Base-by-base conservation (phyloP, 35 echinoderm and acorn worm species). In the Ptychodera flava region DNA sequence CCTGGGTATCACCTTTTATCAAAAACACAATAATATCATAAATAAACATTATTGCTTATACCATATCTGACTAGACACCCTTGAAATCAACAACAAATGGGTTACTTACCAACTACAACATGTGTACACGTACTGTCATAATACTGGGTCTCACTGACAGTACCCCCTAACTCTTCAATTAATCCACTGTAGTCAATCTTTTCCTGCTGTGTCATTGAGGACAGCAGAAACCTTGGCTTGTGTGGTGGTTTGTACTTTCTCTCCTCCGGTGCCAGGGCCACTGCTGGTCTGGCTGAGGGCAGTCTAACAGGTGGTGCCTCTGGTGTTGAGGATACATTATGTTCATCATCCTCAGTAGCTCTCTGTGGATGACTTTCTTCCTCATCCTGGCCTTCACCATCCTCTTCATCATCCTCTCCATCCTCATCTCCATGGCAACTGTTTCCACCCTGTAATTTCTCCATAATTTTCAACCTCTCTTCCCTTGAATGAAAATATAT, bases 21-120 rank as follows among this genome's bases (percentile, higher is more conserved):
- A n/a, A n/a, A n/a, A n/a, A n/a, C n/a, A n/a, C n/a, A n/a, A n/a
- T n/a, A n/a, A n/a, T n/a, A n/a, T n/a, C n/a, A n/a, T n/a, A n/a
- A n/a, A n/a, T n/a, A n/a, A n/a, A n/a, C n/a, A n/a, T n/a, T n/a
- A n/a, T n/a, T n/a, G n/a, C n/a, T n/a, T n/a, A n/a, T n/a, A n/a
- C n/a, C n/a, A n/a, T n/a, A n/a, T n/a, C n/a, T n/a, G n/a, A n/a
- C n/a, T n/a, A n/a, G n/a, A n/a, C n/a, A n/a, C n/a, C n/a, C n/a
- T n/a, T n/a, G n/a, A n/a, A n/a, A n/a, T n/a, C n/a, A n/a, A n/a
- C n/a, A n/a, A n/a, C n/a, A n/a, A n/a, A n/a, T n/a, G n/a, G n/a
- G n/a, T n/a, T n/a, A 91, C 91, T 91, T 80, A 97, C 94, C 96
- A 64, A 99, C 96, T 76, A 99, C 88, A 80, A 99, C 87, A 84